phyloP scores from a whole-genome alignment of 1,140 invertebrate species.

The Drosophila sulfurigaster region DNA sequence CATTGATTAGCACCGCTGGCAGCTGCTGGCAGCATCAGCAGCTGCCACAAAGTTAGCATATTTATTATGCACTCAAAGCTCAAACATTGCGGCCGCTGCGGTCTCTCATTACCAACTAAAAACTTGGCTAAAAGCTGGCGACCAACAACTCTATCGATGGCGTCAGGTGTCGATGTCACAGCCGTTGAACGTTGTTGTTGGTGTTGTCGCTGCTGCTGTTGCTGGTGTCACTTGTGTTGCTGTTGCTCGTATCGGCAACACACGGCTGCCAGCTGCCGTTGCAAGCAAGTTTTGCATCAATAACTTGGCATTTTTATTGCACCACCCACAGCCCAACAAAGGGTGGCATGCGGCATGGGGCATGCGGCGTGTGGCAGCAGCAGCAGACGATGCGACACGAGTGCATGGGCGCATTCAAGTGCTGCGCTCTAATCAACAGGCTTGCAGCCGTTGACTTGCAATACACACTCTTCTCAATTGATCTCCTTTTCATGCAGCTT shows the following conservation, averaged over 20 bases:
- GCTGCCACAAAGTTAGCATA: constrained; percentile 70
- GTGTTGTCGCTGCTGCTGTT: not conserved
- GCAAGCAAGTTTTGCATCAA: constrained; percentile 60
- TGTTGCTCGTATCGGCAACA: constrained; percentile 8
- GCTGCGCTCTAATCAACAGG: constrained; percentile 38
- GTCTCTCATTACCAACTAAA: constrained; percentile 41
- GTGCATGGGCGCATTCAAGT: constrained; percentile 4
- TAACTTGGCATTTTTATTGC: constrained; percentile 64
- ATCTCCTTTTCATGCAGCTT: not conserved
- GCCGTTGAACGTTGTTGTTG: constrained; percentile 6
- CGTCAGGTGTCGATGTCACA: constrained; percentile 20
- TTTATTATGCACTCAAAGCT: constrained; percentile 73
- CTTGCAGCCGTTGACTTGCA: constrained; percentile 16
- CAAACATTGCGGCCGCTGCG: constrained; percentile 66
- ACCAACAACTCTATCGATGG: constrained; percentile 3
- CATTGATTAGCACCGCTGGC: constrained; percentile 68
- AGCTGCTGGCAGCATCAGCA: not conserved
- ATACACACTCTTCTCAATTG: no score
- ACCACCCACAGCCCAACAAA: constrained; percentile 3
- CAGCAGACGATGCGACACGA: not conserved
- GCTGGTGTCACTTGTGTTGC: constrained; percentile 11
- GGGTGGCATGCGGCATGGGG: not conserved
- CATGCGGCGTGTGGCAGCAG: not conserved
- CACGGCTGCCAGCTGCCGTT: constrained; percentile 9
- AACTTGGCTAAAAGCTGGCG: constrained; percentile 28